These are phyloP conservation scores for Cantharis rustica DNA, from an alignment of 2,888 invertebrate species.

Conservation along the genomic window DNA sequence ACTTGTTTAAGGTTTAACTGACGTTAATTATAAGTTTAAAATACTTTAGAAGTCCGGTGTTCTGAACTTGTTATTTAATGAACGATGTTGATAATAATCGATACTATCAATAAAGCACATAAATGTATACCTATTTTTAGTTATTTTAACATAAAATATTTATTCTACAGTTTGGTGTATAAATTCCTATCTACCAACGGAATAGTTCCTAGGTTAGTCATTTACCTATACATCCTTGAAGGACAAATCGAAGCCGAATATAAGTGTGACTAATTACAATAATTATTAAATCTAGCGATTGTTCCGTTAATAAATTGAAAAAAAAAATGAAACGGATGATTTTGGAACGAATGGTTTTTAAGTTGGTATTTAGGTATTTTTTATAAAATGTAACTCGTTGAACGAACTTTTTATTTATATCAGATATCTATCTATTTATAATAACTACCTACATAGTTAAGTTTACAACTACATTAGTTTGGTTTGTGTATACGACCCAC, in stretches of 20 bases:
- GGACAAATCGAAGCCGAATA: conserved; percentile 22
- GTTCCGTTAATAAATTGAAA: neutral
- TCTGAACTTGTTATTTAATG: neutral
- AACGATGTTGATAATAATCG: neutral
- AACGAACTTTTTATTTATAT: conserved; percentile 4
- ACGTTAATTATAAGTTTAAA: neutral
- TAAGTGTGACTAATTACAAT: conserved; percentile 20
- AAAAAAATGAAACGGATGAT: neutral
- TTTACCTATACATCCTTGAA: conserved; percentile 24
- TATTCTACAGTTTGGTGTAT: conserved; percentile 3
- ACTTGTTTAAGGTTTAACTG: neutral
- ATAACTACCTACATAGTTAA: neutral
- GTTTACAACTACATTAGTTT: conserved; percentile 1
- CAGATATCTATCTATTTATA: neutral
- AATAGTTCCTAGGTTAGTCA: conserved; percentile 23
- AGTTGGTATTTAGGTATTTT: neutral
- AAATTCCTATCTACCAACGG: conserved; percentile 18
- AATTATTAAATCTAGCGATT: neutral
- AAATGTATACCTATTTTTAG: neutral
- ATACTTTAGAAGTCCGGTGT: neutral
- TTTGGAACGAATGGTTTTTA: neutral
- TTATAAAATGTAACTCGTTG: neutral
- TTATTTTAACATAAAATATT: neutral
- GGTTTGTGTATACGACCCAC: neutral
- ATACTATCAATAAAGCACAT: neutral